Base-by-base conservation (phyloP, 1,140 invertebrate species). In the Sarcophaga peregrina region DNA sequence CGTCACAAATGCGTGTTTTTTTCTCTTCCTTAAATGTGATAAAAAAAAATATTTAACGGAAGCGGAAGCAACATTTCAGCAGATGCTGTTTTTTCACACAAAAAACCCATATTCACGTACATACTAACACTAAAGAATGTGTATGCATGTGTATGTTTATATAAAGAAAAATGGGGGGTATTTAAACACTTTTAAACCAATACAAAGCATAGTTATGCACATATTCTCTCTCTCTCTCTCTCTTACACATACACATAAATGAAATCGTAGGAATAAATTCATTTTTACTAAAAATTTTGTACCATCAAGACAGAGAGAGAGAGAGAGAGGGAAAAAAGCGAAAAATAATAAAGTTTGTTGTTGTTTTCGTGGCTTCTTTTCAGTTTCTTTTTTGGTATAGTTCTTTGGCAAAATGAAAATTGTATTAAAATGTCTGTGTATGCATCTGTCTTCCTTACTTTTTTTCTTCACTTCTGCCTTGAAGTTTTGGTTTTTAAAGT, bases 11-110 rank as follows among this genome's bases (percentile, higher is more conserved):
- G 15, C 15, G 48, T n/a, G 68, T 37, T 73, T 73, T 25, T 11
- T 73, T 73, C n/a, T 10, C 50, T 52, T 52, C 2, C 1, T 52
- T 52, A 52, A 52, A 25, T 25, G 25, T 11, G 68, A 73, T 73
- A 25, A 73, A 25, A 48, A 75, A 75, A 76, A 68, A 76, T 48
- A 46, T 15, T n/a, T 13, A 76, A 76, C 74, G 74, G 74, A 76
- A 76, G 17, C 74, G 46, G 74, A 76, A 76, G 74, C 46, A 47
- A 47, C 74, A 76, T 76, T 76, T 76, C 46, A 76, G 48, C 74
- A 76, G 74, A 76, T 76, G 74, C 74, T 76, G 45, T 9, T 47
- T 76, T 76, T 76, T n/a, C 20, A 68, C 8, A 68, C 20, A 20
- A 20, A 68, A 68, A 68, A 17, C n/a, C 62, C n/a, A 20, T 20